Evolutionary conservation across 2,888 invertebrate genomes (phyloP).

Genomic region (Rotaria socialis): DNA sequence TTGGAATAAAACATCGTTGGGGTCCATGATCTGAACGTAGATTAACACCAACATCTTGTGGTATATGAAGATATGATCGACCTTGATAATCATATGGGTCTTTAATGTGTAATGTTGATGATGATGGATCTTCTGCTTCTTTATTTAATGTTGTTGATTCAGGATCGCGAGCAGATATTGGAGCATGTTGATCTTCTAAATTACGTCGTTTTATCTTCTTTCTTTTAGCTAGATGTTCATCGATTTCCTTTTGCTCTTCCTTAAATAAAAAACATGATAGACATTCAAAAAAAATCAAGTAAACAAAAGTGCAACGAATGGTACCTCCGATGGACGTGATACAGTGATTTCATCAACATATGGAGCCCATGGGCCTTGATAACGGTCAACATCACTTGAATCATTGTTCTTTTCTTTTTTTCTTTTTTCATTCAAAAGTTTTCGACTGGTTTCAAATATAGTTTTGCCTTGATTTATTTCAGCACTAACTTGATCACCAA

Average conservation of each 20-base stretch:
- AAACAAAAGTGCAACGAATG: slow-evolving; percentile 24
- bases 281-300: no score
- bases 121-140: slow-evolving; percentile 13
- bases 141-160: neutral
- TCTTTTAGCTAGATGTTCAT: slow-evolving; percentile 81
- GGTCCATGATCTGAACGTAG: slow-evolving; percentile 80
- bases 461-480: slow-evolving; percentile 71
- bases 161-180: neutral
- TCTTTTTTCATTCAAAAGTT: slow-evolving; percentile 59
- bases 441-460: slow-evolving; percentile 78
- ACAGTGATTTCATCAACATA: slow-evolving; percentile 81
- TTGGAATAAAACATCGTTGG: slow-evolving; percentile 89
- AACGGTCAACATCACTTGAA: slow-evolving; percentile 85
- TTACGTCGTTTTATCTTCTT: slow-evolving; percentile 70
- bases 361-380: slow-evolving; percentile 94
- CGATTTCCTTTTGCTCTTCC: slow-evolving; percentile 82
- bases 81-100: slow-evolving; percentile 92
- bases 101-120: slow-evolving; percentile 67
- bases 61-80: slow-evolving; percentile 83
- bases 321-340: slow-evolving; percentile 76
- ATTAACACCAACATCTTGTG: slow-evolving; percentile 85
- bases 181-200: slow-evolving; percentile 37
- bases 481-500: slow-evolving; percentile 69
- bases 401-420: slow-evolving; percentile 82
- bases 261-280: slow-evolving; percentile 58